Evolutionary conservation across 2,888 invertebrate genomes (phyloP).

Genomic region (Lamellibrachia satsuma): DNA sequence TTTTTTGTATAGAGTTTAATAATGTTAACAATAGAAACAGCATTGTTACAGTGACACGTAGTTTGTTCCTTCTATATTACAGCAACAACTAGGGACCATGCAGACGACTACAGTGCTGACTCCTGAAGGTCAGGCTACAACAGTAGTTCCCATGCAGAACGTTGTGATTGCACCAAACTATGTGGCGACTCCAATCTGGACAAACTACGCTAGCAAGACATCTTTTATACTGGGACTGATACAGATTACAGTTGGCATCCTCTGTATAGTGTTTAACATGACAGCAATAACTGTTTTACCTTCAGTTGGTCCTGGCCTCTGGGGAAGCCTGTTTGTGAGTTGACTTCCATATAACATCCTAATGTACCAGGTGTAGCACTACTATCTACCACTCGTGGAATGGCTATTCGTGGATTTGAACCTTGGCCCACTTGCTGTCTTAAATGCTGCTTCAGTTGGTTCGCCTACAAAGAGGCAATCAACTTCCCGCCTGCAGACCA

Average conservation of each 20-base stretch:
- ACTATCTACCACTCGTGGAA: not conserved
- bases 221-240: not conserved
- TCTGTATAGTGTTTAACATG: not conserved
- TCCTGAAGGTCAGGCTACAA: not conserved
- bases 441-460: too few species aligned
- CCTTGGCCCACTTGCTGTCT: too few species aligned
- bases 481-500: too few species aligned
- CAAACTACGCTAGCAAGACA: not conserved
- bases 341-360: not conserved
- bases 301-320: not conserved
- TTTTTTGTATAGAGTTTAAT: too few species aligned
- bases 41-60: too few species aligned
- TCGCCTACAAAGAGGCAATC: too few species aligned
- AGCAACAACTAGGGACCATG: not conserved
- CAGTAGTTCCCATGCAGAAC: not conserved
- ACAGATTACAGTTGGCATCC: not conserved
- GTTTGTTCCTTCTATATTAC: too few species aligned
- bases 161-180: not conserved
- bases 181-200: not conserved
- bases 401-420: not conserved
- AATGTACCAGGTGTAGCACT: not conserved
- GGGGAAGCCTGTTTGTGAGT: not conserved
- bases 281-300: not conserved
- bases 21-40: too few species aligned
- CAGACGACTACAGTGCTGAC: conserved; percentile 12